Evolutionary conservation across 2,888 invertebrate genomes (phyloP).

Genomic region (Mythimna loreyi): DNA sequence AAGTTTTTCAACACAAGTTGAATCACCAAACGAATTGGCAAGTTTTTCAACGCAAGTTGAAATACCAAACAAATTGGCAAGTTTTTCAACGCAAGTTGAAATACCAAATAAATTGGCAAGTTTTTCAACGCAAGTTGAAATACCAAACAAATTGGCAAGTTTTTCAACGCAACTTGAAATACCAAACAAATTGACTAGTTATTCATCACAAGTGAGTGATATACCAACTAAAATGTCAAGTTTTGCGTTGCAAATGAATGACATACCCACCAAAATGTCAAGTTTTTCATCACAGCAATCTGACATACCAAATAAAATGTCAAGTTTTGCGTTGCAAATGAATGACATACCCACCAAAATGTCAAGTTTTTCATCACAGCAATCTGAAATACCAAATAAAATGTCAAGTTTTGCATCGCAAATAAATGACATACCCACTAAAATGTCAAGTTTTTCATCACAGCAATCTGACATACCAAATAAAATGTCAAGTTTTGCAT

Average conservation of each 20-base stretch:
- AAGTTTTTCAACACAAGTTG: not conserved
- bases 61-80: not conserved
- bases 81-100: not conserved
- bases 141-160: not conserved
- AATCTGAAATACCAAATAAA: not conserved
- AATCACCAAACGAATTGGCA: not conserved
- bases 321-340: not conserved
- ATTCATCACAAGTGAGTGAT: not conserved
- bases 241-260: not conserved
- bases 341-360: too few relatives aligned
- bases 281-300: not conserved
- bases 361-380: not conserved
- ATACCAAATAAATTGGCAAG: not conserved
- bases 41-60: not conserved
- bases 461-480: not conserved
- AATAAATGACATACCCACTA: not conserved
- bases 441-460: not conserved
- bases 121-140: not conserved
- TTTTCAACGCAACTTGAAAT: not conserved
- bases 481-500: not conserved
- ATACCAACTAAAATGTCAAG: not conserved
- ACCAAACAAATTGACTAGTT: not conserved
- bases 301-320: not conserved
- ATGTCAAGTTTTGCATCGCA: not conserved
- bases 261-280: not conserved